phyloP scores from a whole-genome alignment of 1,140 invertebrate species.

The Brachystomella parvula region DNA sequence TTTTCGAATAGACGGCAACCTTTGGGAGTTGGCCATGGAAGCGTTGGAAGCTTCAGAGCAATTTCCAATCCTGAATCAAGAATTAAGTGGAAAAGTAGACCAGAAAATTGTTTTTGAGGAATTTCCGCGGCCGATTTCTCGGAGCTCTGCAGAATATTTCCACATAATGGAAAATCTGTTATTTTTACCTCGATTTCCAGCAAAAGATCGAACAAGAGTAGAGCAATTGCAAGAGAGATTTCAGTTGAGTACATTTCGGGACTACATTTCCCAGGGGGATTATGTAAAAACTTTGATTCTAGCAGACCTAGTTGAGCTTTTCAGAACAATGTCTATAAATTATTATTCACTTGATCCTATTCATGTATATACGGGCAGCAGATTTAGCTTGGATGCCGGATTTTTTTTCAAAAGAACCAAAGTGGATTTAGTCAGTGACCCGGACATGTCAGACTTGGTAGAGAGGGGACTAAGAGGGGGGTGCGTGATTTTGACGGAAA shows the following conservation, averaged over 20 bases:
- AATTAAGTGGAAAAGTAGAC: no score
- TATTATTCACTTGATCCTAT: background rate
- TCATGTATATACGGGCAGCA: background rate
- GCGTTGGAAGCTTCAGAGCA: background rate
- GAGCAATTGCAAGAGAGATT: background rate
- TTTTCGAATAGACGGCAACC: background rate
- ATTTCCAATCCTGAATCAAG: background rate
- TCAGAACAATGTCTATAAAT: background rate
- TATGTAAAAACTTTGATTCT: background rate
- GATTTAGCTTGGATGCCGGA: background rate
- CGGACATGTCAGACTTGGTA: background rate
- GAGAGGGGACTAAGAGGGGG: background rate
- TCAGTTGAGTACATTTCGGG: background rate
- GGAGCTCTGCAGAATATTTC: background rate
- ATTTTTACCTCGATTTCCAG: background rate
- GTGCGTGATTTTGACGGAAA: background rate
- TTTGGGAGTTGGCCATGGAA: background rate
- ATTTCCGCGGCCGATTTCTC: background rate
- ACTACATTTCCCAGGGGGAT: background rate
- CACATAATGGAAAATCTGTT: background rate
- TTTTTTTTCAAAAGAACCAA: background rate
- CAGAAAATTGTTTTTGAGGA: background rate
- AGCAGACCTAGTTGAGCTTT: background rate
- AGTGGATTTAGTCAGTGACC: background rate
- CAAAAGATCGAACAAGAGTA: background rate